phyloP scores from a whole-genome alignment of 2,113 vertebrate genomes.

The Sorex fumeus region DNA sequence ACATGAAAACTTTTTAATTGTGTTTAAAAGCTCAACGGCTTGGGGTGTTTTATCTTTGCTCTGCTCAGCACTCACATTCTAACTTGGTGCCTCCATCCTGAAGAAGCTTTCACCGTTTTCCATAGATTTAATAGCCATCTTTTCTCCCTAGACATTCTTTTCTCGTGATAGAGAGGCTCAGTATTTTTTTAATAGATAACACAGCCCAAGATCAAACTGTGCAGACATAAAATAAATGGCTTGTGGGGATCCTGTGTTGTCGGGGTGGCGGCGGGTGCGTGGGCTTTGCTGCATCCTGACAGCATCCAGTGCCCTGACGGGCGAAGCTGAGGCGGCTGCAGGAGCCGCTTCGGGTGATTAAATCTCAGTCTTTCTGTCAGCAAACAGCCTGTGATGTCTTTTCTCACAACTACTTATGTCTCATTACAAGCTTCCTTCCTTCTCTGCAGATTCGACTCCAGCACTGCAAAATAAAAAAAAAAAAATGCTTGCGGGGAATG shows the following conservation, averaged over 20 bases:
- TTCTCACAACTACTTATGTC: constrained; percentile 80
- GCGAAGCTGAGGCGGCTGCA: neutral
- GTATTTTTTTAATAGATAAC: constrained; percentile 68
- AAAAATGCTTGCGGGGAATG: constrained; percentile 59
- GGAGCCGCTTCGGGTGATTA: constrained; percentile 76
- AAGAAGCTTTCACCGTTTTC: neutral
- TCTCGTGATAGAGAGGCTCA: constrained; percentile 55
- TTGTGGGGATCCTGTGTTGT: constrained; percentile 45
- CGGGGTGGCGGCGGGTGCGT: constrained; percentile 63
- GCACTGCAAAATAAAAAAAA: neutral
- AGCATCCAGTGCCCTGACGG: constrained; percentile 55
- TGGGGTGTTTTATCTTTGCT: neutral
- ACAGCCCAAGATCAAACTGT: constrained; percentile 66
- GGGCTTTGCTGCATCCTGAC: constrained; percentile 67
- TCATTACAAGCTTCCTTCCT: constrained; percentile 81
- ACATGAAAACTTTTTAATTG: neutral
- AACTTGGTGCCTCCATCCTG: neutral
- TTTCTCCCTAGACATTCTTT: constrained; percentile 56
- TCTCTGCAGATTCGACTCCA: constrained; percentile 50
- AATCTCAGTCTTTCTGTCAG: constrained; percentile 80
- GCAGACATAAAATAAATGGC: constrained; percentile 82
- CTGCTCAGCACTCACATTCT: constrained; percentile 15
- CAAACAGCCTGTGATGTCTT: constrained; percentile 81
- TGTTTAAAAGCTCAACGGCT: neutral
- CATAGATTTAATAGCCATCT: constrained; percentile 56